A percentile compares a stretch with the other conserved stretches of the same genome.
Evolutionary conservation across 2,113 vertebrate species (phyloP).

Genomic region (Thomomys bottae): DNA sequence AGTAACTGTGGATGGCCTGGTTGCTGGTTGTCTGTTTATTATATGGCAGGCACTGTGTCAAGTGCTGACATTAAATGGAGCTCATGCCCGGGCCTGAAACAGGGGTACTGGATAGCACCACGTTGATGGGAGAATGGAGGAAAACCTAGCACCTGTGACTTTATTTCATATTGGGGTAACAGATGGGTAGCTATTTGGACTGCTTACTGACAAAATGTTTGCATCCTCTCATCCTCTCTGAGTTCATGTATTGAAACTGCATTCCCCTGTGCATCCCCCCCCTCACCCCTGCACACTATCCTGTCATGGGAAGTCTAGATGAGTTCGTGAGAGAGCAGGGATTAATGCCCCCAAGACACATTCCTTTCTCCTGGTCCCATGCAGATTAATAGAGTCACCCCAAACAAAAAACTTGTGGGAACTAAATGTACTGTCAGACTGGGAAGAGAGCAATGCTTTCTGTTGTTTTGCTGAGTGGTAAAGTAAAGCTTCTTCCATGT

Average conservation of each 20-base stretch:
- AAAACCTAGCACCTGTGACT: conserved; percentile 45
- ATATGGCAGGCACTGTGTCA: not conserved
- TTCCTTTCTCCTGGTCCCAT: not conserved
- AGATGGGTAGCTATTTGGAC: conserved; percentile 19
- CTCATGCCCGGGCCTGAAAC: not conserved
- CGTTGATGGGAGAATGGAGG: not conserved
- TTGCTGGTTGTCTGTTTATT: not conserved
- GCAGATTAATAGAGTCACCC: not conserved
- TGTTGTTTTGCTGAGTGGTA: not conserved
- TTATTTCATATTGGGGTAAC: conserved; percentile 16
- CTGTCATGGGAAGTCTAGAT: too few species aligned
- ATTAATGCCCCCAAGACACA: not conserved
- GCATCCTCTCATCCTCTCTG: not conserved
- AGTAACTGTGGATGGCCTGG: not conserved
- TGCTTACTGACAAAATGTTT: not conserved
- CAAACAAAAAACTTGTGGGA: not conserved
- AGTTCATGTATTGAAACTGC: too few species aligned
- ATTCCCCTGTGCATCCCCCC: too few species aligned
- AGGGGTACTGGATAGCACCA: not conserved
- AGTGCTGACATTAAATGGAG: not conserved
- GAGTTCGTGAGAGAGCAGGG: too few species aligned
- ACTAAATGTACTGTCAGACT: not conserved
- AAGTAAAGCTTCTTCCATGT: not conserved
- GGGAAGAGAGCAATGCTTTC: not conserved
- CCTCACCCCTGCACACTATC: too few species aligned